These are phyloP conservation scores for Pterocles orientalis DNA, from an alignment of 2,113 vertebrate species.

Conservation along the genomic window DNA sequence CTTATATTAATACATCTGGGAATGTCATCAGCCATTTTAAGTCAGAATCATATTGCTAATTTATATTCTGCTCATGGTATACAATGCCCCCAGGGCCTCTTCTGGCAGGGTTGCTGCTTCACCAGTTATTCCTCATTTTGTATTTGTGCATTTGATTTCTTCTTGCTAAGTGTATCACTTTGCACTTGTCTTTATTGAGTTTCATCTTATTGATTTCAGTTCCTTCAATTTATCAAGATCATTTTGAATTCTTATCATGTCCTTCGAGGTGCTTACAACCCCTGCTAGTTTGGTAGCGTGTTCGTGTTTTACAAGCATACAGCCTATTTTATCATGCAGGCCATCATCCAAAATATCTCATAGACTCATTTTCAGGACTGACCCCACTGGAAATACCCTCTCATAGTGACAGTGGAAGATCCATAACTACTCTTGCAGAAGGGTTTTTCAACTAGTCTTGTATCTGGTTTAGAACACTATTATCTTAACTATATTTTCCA, in stretches of 20 bases:
- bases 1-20: not conserved
- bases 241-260: conserved; percentile 29
- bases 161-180: conserved; percentile 50
- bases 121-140: conserved; percentile 44
- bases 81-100: conserved; percentile 8
- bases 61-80: conserved; percentile 15
- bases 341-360: not conserved
- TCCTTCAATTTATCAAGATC: conserved; percentile 41
- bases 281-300: not conserved
- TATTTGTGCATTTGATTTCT: conserved; percentile 56
- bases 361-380: not conserved
- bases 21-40: conserved; percentile 16
- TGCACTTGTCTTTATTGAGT: conserved; percentile 56
- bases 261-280: not conserved
- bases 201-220: conserved; percentile 52
- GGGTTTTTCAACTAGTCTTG: not conserved
- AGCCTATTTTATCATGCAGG: not conserved
- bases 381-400: not conserved
- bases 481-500: not conserved
- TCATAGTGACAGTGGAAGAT: not conserved
- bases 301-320: not conserved
- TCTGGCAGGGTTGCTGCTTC: conserved; percentile 31
- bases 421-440: not conserved
- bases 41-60: not conserved
- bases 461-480: not conserved